These are phyloP conservation scores for Drosophila leonis DNA, from an alignment of 2,888 invertebrate species.

Conservation along the genomic window DNA sequence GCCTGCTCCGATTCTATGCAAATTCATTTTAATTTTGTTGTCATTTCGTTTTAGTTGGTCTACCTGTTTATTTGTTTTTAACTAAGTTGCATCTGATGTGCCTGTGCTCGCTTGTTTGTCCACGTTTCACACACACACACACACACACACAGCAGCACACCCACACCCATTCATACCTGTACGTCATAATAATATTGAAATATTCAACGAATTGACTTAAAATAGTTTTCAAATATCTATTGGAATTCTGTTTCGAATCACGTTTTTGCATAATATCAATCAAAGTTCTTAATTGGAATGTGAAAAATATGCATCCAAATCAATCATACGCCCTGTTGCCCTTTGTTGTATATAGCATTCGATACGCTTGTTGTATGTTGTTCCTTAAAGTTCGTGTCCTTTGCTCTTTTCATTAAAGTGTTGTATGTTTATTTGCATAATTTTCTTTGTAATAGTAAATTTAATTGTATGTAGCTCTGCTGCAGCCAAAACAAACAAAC, in stretches of 20 bases:
- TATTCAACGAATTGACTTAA: slow-evolving; percentile 9
- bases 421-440: slow-evolving; percentile 20
- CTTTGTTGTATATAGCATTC: background rate
- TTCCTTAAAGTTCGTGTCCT: background rate
- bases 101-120: slow-evolving; percentile 29
- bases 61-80: slow-evolving; percentile 30
- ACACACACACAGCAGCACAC: slow-evolving; percentile 5
- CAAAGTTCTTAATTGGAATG: slow-evolving; percentile 6
- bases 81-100: slow-evolving; percentile 21
- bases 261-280: slow-evolving; percentile 31
- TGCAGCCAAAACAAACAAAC: slow-evolving; percentile 13
- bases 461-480: slow-evolving; percentile 8
- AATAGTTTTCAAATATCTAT: slow-evolving; percentile 10
- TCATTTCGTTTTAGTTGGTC: slow-evolving; percentile 16
- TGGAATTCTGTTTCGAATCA: background rate
- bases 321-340: slow-evolving; percentile 1
- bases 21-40: slow-evolving; percentile 39
- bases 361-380: background rate
- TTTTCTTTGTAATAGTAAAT: slow-evolving; percentile 17
- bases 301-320: background rate
- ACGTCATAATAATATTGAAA: background rate
- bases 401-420: slow-evolving; percentile 10
- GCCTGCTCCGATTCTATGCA: background rate
- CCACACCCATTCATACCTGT: background rate
- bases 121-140: slow-evolving; percentile 29